Evolutionary conservation across 2,888 invertebrate species (phyloP), one percentile per base, ranked within the genome.

Genomic region (Anorthoa munda): DNA sequence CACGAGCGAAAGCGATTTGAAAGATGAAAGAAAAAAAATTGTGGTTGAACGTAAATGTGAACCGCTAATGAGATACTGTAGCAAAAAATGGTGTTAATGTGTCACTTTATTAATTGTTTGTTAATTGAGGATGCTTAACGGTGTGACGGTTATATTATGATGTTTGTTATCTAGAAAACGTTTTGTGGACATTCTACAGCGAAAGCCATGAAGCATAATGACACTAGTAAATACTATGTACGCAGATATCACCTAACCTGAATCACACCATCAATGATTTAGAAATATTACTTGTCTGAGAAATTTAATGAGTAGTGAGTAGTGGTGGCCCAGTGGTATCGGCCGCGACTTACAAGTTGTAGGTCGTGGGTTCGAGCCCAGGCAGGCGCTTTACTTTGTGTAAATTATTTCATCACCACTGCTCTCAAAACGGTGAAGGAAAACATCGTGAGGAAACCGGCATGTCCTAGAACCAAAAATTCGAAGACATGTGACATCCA

Each of bases 1-100:
- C 64, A 69, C 56, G 65, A 67, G 79, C 60, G 68, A 64, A 51
- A 79, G 79, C 81, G 77, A 74, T 76, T 75, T 66, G n/a, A 1
- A 48, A 77, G 63, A 72, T 39, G 9, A 39, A 39, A 39, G 39
- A 39, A 39, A 39, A 9, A 39, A 39, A 39, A 9, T 39, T 39
- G 39, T 39, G 7, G 7, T 39, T 39, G 39, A 39, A 39, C 39
- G 39, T 39, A 39, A 1, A 39, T 75, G 26, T 60, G 18, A 75
- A 39, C 48, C 18, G 46, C 50, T 79, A 12, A 23, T 72, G 64
- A 72, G 26, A 2, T 39, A 17, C 21, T 48, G 13, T 53, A 64
- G 31, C 46, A 51, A 48, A 65, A 26, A 18, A 53, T 39, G n/a
- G 2, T 51, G 9, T 18, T 48, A 39, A 23, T 51, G 31, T 46